These are phyloP conservation scores for Mesitornis unicolor DNA, from an alignment of 2,113 vertebrate genomes.

Conservation along the genomic window DNA sequence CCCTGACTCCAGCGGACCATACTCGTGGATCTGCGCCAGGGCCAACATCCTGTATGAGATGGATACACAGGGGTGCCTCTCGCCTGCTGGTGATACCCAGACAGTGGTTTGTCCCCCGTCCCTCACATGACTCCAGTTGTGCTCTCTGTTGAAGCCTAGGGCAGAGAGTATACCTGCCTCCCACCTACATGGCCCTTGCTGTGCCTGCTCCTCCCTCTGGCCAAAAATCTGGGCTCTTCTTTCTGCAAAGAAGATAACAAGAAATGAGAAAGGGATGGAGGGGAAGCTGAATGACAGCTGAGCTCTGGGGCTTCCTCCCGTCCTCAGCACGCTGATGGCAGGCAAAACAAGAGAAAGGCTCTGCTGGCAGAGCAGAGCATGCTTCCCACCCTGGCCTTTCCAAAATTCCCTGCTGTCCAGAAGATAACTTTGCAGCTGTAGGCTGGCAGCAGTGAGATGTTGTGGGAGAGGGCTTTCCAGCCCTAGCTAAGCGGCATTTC, in stretches of 20 bases:
- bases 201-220: background rate
- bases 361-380: background rate
- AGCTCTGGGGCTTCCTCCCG: background rate
- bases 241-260: background rate
- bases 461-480: background rate
- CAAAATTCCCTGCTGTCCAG: background rate
- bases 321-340: accelerated
- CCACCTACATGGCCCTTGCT: accelerated
- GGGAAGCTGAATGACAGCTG: background rate
- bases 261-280: background rate
- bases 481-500: accelerated
- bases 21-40: accelerated
- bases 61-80: background rate
- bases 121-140: accelerated
- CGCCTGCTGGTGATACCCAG: background rate
- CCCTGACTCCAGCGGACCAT: accelerated
- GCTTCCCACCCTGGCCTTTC: background rate
- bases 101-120: background rate
- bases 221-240: background rate
- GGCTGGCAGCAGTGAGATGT: background rate
- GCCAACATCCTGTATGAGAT: no score
- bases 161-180: background rate
- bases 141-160: background rate
- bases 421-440: background rate
- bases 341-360: background rate